Evolutionary conservation across 2,113 vertebrate genomes (phyloP), one percentile per base, ranked within the genome.

Genomic region (Nothoprocta perdicaria): DNA sequence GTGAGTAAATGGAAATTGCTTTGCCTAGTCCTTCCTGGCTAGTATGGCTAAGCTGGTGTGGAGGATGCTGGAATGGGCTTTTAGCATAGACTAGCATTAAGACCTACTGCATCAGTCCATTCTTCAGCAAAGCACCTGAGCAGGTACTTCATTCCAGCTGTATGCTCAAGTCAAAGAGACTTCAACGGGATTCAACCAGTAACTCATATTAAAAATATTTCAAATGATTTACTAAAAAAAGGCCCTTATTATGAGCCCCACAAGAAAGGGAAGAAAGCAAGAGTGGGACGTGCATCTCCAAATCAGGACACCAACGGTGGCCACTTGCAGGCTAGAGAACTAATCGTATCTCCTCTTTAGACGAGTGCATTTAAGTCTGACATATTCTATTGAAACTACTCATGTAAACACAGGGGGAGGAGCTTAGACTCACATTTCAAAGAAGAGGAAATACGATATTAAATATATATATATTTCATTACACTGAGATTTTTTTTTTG

Each of bases 381-480:
- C 2, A 6, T 46, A 81, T 35, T 67, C n/a, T 79, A 80, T 33
- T 80, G 27, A 90, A 63, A 68, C 78, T 79, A 74, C 57, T 88
- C 48, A 63, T 3, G 7, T 38, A 80, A 90, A 66, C 2, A 79
- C 53, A 83, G 61, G 80, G 46, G 52, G 86, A 88, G 89, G 41
- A 81, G 89, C 78, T 88, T 45, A 87, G 77, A 84, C 35, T 72
- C 35, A 75, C 22, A 62, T 55, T 86, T 53, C 21, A 86, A 96
- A 92, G 72, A 76, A 94, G 94, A 84, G 69, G 35, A 89, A 92
- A 80, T 31, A 66, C 58, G 55, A 69, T 77, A 92, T 12, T 58
- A 94, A 95, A 96, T 86, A 87, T 92, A 80, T 87, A 89, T 50
- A 46, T 93, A 68, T 82, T 82, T 31, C 23, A 14, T 90, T 88